Conservation (phyloP, 2,888 invertebrate genomes). For the Zelleria hepariella region DNA sequence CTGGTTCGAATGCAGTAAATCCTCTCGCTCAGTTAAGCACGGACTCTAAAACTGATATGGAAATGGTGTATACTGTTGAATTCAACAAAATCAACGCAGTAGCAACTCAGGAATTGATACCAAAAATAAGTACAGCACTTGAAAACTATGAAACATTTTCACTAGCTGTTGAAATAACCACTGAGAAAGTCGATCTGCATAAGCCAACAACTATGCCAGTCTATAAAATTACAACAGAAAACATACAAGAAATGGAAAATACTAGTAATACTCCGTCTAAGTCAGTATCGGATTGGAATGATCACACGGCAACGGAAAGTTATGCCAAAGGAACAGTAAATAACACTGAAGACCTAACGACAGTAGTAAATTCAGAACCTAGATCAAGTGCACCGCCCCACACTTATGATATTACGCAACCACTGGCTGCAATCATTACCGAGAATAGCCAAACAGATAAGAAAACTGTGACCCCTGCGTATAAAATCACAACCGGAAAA, state of each 20-base stretch:
- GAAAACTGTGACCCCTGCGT: background rate
- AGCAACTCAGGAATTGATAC: background rate
- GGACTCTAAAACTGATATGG: background rate
- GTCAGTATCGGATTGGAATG: no score
- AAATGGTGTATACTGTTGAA: background rate
- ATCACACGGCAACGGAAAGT: no score
- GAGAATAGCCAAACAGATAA: background rate
- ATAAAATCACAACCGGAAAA: background rate
- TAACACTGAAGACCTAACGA: no score
- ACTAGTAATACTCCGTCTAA: no score
- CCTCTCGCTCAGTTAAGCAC: no score
- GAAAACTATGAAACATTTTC: background rate
- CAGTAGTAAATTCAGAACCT: no score
- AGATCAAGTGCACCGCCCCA: no score
- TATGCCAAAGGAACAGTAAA: no score
- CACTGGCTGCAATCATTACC: background rate
- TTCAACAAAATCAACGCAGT: background rate
- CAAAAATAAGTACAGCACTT: background rate
- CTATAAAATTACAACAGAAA: background rate
- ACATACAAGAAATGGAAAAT: no score
- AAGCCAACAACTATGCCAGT: background rate
- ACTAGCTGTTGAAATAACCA: background rate
- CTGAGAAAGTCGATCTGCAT: background rate
- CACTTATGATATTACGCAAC: no score
- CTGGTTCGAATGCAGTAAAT: no score